Conservation (phyloP, 2,113 vertebrate species). For the Hirundichthys speculiger region DNA sequence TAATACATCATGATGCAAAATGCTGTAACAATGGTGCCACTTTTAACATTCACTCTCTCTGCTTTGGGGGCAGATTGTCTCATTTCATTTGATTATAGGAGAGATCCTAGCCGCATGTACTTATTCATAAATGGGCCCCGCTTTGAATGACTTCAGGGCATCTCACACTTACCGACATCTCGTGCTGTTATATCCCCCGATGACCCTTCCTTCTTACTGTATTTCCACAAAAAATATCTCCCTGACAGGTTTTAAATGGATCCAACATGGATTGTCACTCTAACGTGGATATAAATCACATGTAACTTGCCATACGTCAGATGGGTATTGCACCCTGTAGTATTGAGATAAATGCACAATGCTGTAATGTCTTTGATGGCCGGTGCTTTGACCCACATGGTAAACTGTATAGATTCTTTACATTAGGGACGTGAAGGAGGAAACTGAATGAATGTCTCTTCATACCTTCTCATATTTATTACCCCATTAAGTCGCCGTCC, state of each 20-base stretch:
- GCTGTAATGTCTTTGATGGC: conserved; percentile 40
- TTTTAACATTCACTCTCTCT: conserved; percentile 16
- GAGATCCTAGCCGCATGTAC: conserved; percentile 9
- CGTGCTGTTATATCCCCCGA: not conserved
- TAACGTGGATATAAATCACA: conserved; percentile 34
- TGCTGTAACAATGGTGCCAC: conserved; percentile 49
- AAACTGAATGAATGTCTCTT: conserved; percentile 43
- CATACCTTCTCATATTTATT: conserved; percentile 68
- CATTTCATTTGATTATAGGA: conserved; percentile 11
- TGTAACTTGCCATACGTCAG: conserved; percentile 36
- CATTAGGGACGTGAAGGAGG: conserved; percentile 19
- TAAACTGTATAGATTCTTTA: conserved; percentile 51
- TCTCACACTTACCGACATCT: not conserved
- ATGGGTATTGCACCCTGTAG: conserved; percentile 38
- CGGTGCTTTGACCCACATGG: conserved; percentile 31
- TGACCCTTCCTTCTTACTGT: not conserved
- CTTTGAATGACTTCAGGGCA: too few species aligned
- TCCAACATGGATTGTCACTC: conserved; percentile 16
- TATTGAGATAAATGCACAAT: conserved; percentile 49
- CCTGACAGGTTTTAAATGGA: conserved; percentile 16
- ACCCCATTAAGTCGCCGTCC: conserved; percentile 57
- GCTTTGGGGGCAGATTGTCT: conserved; percentile 29
- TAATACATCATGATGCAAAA: conserved; percentile 67
- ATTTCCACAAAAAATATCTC: conserved; percentile 9
- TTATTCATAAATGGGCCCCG: not conserved